These are phyloP conservation scores for Brotogeris chrysoptera DNA, from an alignment of 2,797 vertebrate genomes.

Conservation along the genomic window DNA sequence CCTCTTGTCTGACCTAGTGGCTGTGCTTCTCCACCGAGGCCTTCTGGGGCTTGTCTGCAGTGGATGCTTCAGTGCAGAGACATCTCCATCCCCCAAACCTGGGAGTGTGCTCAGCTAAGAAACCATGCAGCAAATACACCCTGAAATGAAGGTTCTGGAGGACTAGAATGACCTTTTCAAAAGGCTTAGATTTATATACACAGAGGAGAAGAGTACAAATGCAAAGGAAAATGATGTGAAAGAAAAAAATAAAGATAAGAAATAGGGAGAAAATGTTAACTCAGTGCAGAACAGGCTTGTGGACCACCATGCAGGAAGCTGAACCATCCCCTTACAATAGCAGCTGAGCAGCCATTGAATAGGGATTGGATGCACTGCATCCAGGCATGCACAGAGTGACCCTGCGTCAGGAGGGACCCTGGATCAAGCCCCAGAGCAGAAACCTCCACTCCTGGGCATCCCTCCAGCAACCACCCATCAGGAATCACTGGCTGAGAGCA, in stretches of 20 bases:
- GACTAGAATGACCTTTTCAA: not conserved
- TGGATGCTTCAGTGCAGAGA: not conserved
- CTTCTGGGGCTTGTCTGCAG: not conserved
- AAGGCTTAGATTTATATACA: not conserved
- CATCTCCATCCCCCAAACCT: not conserved
- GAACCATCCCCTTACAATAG: not conserved
- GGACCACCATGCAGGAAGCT: not conserved
- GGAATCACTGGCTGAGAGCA: not conserved
- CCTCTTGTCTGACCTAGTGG: not conserved
- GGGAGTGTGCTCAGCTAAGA: not conserved
- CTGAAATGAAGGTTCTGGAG: not conserved
- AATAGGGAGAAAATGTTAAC: not conserved
- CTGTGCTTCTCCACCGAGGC: not conserved
- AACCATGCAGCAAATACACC: not conserved
- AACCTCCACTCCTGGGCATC: not conserved
- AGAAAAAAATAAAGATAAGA: not conserved
- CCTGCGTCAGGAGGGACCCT: not conserved
- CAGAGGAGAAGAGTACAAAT: not conserved
- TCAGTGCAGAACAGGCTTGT: not conserved
- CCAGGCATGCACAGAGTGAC: fast-evolving
- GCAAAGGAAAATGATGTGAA: not conserved
- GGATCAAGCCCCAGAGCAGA: not conserved
- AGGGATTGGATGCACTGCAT: fast-evolving
- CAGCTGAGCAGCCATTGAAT: fast-evolving
- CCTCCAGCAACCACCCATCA: not conserved